Conservation (phyloP, 2,113 vertebrate genomes). For the Numida meleagris region DNA sequence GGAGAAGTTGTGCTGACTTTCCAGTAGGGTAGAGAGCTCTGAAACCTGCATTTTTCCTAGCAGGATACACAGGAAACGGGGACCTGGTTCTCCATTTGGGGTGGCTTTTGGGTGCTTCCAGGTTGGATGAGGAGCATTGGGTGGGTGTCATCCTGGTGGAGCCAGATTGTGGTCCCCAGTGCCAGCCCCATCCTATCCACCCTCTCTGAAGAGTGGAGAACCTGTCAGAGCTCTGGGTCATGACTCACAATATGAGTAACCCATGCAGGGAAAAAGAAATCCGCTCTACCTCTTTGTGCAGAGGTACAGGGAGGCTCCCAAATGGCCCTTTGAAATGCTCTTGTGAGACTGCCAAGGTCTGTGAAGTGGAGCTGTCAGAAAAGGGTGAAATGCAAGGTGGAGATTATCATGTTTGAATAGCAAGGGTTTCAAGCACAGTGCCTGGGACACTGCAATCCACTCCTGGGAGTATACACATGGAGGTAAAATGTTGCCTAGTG, state of each 20-base stretch:
- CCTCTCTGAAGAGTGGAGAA: not conserved
- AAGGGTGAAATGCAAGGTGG: not conserved
- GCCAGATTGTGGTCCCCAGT: not conserved
- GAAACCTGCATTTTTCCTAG: not conserved
- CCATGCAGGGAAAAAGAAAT: not conserved
- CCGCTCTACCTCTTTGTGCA: not conserved
- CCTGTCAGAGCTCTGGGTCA: not conserved
- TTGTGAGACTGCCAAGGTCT: not conserved
- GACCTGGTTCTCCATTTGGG: not conserved
- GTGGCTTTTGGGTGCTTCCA: not conserved
- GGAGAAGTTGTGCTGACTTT: not conserved
- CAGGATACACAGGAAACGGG: rapidly evolving
- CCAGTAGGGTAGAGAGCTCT: not conserved
- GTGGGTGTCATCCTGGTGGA: not conserved
- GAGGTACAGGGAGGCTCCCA: not conserved
- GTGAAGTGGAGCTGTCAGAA: not conserved
- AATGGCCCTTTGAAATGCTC: not conserved
- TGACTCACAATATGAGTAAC: not conserved
- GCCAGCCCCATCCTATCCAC: not conserved
- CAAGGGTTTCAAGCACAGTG: not conserved
- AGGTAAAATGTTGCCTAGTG: not conserved
- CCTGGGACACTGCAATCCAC: not conserved
- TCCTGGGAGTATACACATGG: not conserved
- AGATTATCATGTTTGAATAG: not conserved
- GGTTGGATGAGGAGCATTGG: not conserved